Evolutionary conservation across 35 echinoderm and acorn worm genomes (phyloP), one percentile per base, ranked within the genome.

Genomic region (Ophioderma brevispina): DNA sequence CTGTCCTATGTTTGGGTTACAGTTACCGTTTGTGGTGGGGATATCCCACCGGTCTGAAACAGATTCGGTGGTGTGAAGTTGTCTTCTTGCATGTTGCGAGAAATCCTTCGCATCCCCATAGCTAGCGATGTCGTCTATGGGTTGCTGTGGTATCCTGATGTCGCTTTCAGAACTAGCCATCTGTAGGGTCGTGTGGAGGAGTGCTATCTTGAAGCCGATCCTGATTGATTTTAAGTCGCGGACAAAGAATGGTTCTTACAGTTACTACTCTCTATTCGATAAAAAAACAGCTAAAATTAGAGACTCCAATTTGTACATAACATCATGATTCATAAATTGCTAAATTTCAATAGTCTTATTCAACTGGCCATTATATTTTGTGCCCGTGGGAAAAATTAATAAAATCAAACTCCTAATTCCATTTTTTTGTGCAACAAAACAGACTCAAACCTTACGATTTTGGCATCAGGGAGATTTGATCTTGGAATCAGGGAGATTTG

Each of bases 71-170:
- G 37, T 39, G 40, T 31, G 31, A 21, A 35, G 15, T 31, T 50
- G 70, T 76, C 77, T 37, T 46, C 30, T 25, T 5, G 81, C 28
- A 39, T 81, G 82, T 52, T 56, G 82, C 28, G n/a, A 14, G 30
- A 34, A 17, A 33, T 55, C 84, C 11, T 31, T 1, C 13, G 35
- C 59, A 10, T 93, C 92, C 10, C 80, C 81, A 78, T 93, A 87
- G 41, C 80, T 88, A 0, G 40, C 21, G 32, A 82, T 59, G 31
- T 89, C 92, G 33, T 93, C 92, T 40, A 89, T 89, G 10, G 92
- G 55, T 36, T 93, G 82, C 25, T 93, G 86, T 2, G 86, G 80
- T 18, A 93, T 84, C 49, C 70, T 82, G 0, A 25, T 23, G 8
- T 89, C 70, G 40, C 85, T 93, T 0, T 88, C 38, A 0, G 10